Percentiles rank a stretch among this genome's conserved stretches.
These are phyloP conservation scores for Dasysyrphus tricinctus DNA, from an alignment of 2,888 invertebrate genomes.

Conservation along the genomic window DNA sequence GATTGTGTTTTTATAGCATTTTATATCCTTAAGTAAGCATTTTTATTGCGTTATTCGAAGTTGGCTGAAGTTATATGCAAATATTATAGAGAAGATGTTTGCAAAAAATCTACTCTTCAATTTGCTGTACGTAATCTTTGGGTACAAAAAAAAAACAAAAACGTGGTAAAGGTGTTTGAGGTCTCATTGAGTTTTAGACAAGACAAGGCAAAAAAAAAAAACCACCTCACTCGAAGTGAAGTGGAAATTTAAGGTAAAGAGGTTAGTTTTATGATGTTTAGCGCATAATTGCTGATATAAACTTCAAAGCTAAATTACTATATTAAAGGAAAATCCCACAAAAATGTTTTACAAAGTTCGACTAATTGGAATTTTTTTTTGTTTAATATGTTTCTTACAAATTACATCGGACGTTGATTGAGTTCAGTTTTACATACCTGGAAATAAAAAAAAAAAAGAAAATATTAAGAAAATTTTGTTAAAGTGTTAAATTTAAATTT, in stretches of 20 bases:
- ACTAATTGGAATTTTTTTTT: constrained; percentile 38
- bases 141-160: background rate
- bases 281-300: constrained; percentile 30
- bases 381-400: constrained; percentile 8
- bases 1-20: constrained; percentile 53
- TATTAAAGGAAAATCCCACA: background rate
- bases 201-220: background rate
- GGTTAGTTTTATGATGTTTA: constrained; percentile 28
- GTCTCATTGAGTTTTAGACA: constrained; percentile 1
- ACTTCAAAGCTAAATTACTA: constrained; percentile 7
- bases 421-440: constrained; percentile 26
- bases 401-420: background rate
- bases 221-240: background rate
- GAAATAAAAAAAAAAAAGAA: background rate
- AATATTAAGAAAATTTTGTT: background rate
- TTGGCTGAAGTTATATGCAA: constrained; percentile 28
- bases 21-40: constrained; percentile 58
- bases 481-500: too few relatives aligned
- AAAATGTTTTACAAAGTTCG: background rate
- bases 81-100: constrained; percentile 21
- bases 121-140: background rate
- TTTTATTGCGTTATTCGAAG: constrained; percentile 43
- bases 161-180: constrained; percentile 9
- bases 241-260: constrained; percentile 11
- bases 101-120: background rate